A percentile compares a stretch with the other conserved stretches of the same genome.
Evolutionary conservation across 1,140 invertebrate genomes (phyloP).

Genomic region (Zaprionus ghesquierei): DNA sequence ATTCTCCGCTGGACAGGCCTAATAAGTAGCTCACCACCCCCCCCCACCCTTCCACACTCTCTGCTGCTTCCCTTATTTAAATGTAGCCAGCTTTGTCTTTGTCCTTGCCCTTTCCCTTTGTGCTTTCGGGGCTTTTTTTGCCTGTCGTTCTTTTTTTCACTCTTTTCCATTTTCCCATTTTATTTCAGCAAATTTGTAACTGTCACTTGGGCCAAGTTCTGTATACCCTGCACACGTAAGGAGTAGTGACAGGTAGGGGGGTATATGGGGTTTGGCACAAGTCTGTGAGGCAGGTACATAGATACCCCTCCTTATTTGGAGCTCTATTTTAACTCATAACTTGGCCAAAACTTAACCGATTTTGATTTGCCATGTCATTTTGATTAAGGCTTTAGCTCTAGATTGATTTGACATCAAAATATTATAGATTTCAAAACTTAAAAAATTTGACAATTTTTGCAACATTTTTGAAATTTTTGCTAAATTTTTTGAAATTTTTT

Average conservation of each 20-base stretch:
- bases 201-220: constrained; percentile 67
- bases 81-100: constrained; percentile 40
- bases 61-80: constrained; percentile 35
- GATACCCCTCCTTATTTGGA: too few species aligned
- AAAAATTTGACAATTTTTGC: neutral
- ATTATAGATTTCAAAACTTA: neutral
- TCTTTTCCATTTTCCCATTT: constrained; percentile 36
- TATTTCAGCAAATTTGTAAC: constrained; percentile 78
- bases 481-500: neutral
- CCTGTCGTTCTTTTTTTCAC: constrained; percentile 13
- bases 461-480: neutral
- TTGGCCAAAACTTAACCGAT: too few species aligned
- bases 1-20: constrained; percentile 13
- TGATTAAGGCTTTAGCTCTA: neutral
- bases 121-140: neutral
- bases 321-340: neutral
- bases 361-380: too few species aligned
- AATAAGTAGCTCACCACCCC: constrained; percentile 23
- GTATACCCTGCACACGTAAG: neutral
- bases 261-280: too few species aligned
- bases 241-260: neutral
- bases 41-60: neutral
- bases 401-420: neutral
- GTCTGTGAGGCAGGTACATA: too few species aligned
- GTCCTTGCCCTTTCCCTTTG: constrained; percentile 8